phyloP scores from a whole-genome alignment of 1,140 invertebrate species.

The Achatina immaculata region DNA sequence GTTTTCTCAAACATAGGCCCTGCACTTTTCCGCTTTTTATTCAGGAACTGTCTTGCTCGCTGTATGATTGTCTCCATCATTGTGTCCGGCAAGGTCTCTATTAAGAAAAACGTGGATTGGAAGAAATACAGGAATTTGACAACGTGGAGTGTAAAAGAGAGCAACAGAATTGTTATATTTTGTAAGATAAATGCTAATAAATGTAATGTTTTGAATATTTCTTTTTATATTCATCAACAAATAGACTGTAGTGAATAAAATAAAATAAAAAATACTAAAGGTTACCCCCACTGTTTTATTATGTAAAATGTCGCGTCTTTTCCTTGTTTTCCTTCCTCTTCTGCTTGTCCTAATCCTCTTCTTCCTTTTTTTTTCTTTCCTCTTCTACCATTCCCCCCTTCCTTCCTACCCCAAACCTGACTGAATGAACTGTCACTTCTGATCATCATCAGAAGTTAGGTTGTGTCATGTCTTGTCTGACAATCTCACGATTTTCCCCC shows the following conservation, averaged over 20 bases:
- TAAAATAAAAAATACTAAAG: too few species aligned
- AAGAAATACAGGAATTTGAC: background rate
- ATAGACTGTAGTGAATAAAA: too few species aligned
- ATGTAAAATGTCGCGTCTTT: background rate
- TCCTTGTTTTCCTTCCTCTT: background rate
- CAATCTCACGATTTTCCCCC: too few species aligned
- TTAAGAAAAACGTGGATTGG: too few species aligned
- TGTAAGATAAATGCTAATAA: background rate
- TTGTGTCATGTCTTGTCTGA: background rate
- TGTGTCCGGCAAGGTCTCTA: slow-evolving; percentile 19
- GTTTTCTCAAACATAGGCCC: slow-evolving; percentile 39
- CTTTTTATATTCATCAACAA: background rate
- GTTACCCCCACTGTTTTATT: too few species aligned
- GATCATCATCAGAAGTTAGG: background rate
- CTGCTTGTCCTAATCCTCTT: too few species aligned
- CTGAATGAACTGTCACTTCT: background rate
- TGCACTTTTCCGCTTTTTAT: slow-evolving; percentile 24
- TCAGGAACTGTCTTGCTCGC: slow-evolving; percentile 18
- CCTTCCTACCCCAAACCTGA: background rate
- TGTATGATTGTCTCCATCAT: slow-evolving; percentile 2
- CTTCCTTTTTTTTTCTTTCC: too few species aligned
- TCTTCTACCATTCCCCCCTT: background rate
- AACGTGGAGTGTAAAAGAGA: background rate
- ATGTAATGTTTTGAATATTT: background rate
- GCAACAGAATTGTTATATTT: background rate